Evolutionary conservation across 1,140 invertebrate species (phyloP), one percentile per base, ranked within the genome.

Genomic region (Bombus pyrosoma): DNA sequence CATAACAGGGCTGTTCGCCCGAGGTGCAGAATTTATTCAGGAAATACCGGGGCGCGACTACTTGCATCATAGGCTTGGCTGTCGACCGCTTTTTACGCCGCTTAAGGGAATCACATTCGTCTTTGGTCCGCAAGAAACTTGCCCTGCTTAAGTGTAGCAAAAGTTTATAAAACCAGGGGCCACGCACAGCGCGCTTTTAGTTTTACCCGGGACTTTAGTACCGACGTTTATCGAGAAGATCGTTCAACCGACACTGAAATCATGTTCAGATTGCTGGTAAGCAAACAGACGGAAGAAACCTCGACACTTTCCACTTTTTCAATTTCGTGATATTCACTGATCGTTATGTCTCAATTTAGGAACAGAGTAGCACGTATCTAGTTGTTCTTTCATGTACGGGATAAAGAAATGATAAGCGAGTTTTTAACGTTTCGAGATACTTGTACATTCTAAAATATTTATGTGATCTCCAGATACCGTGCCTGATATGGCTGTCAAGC

Each of bases 91-190:
- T 94, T 94, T 94, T 94, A 90, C 90, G 68, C 94, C 93, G 81
- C 85, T 93, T 94, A 94, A 94, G 93, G 94, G 93, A 94, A 95
- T 94, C 93, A 88, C 91, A 92, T 93, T 91, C 87, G 91, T 88
- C 91, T 91, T 90, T 81, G 86, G 84, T 43, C 28, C 66, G 39
- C 71, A 76, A 75, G 71, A 87, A 89, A 89, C 89, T 71, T 89
- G 87, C 81, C 85, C 81, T 86, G 77, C 41, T 81, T 80, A 91
- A 92, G 85, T 91, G 89, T 90, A 90, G 89, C 90, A 92, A 92
- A 94, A 95, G 93, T 94, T 95, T 95, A 95, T 95, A 95, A 95
- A 95, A 94, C 89, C 89, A 12, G 66, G 72, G 22, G 80, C 69
- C 87, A 83, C 62, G 75, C 85, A 86, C 79, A 80, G 79, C 83